These are phyloP conservation scores for Procambarus virginalis DNA, from an alignment of 1,140 invertebrate species.

Conservation along the genomic window DNA sequence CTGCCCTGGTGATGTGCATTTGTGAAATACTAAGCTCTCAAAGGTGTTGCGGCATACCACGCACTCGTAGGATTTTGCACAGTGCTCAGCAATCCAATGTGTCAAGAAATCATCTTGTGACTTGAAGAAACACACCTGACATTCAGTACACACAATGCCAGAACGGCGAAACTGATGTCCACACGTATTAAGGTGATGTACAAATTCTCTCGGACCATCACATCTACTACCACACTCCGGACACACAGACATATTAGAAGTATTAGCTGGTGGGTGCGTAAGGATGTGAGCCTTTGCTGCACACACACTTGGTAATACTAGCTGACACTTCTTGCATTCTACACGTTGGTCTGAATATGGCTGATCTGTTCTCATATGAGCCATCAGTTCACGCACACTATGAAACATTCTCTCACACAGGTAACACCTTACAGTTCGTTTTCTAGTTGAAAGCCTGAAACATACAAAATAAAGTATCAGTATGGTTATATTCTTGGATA, in stretches of 20 bases:
- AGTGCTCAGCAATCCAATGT: conserved; percentile 69
- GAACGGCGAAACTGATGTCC: conserved; percentile 69
- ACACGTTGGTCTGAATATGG: conserved; percentile 68
- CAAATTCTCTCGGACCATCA: conserved; percentile 68
- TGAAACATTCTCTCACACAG: conserved; percentile 69
- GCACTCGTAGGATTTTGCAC: conserved; percentile 69
- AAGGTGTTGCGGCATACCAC: conserved; percentile 64
- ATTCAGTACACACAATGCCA: conserved; percentile 62
- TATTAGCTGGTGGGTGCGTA: conserved; percentile 68
- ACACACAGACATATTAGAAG: conserved; percentile 69
- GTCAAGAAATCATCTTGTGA: conserved; percentile 65
- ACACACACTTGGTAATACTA: conserved; percentile 69
- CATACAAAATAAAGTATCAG: neutral
- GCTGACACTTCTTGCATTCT: conserved; percentile 67
- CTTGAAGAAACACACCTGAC: conserved; percentile 68
- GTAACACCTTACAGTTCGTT: conserved; percentile 64
- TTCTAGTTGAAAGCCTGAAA: conserved; percentile 47
- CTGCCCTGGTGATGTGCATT: conserved; percentile 67
- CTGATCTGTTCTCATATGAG: conserved; percentile 69
- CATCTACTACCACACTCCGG: conserved; percentile 69
- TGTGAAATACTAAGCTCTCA: conserved; percentile 68
- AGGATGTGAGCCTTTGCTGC: conserved; percentile 70
- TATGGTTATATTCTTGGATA: too few species aligned
- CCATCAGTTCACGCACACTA: conserved; percentile 68
- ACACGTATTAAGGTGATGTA: conserved; percentile 70